These are phyloP conservation scores for Glossophaga mutica DNA, from an alignment of 2,797 vertebrate species.

Conservation along the genomic window DNA sequence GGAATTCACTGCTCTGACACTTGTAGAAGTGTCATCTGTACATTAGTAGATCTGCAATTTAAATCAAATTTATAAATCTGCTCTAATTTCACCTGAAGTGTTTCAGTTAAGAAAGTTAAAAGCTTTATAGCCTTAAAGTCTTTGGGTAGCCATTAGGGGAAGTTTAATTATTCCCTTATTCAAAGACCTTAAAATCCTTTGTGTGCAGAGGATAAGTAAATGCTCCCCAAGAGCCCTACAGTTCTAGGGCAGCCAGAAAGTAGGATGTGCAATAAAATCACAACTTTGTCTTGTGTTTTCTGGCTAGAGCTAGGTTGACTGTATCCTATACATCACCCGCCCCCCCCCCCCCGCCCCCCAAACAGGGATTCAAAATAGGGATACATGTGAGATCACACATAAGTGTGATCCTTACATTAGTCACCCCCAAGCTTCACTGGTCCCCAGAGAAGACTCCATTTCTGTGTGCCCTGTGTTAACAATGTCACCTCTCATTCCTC, in stretches of 20 bases:
- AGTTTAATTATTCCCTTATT: constrained; percentile 24
- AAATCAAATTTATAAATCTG: not conserved
- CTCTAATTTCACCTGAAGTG: not conserved
- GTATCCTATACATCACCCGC: not conserved
- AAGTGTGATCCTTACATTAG: not conserved
- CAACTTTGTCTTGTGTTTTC: not conserved
- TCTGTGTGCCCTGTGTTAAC: not conserved
- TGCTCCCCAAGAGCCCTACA: not conserved
- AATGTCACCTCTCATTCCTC: not conserved
- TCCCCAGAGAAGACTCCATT: not conserved
- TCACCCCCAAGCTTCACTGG: not conserved
- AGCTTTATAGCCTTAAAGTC: not conserved
- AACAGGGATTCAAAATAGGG: not conserved
- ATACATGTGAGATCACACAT: not conserved
- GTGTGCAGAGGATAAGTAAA: not conserved
- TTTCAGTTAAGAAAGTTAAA: constrained; percentile 2
- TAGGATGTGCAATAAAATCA: not conserved
- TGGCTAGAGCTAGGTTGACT: not conserved
- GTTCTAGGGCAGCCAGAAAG: not conserved
- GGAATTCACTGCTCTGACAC: not conserved
- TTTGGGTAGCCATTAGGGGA: not conserved
- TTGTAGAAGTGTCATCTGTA: not conserved
- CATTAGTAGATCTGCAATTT: not conserved
- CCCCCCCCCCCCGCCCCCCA: no score
- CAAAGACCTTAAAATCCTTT: not conserved